Base-by-base conservation (phyloP, 2,888 invertebrate species). In the Polietes domitor region DNA sequence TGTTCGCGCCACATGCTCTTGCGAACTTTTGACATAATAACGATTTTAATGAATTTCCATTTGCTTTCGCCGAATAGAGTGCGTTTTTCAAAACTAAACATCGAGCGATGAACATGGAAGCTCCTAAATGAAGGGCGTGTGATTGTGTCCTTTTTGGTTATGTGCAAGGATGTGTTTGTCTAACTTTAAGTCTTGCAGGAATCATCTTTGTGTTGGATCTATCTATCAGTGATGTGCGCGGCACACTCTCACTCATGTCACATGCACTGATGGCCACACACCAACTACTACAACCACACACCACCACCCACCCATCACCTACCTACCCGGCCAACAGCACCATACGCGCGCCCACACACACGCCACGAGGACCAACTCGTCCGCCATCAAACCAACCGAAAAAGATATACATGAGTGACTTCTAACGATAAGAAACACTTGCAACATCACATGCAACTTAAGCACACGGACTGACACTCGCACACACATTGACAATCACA, bases 401-500 rank as follows among this genome's bases (percentile, higher is more conserved):
- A 80, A 65, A 80, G 80, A 72, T 80, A 80, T 77, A 80, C 80
- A 83, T 83, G 83, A 80, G 47, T 83, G 80, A 83, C 80, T 83
- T 78, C 28, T 37, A 80, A 65, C 74, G 83, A 83, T 83, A 83
- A 83, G 83, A 83, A 83, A 80, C 72, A 77, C 74, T 83, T 83
- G 80, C 77, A 71, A 28, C 37, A 58, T 58, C 37, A 26, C 21
- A 63, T n/a, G 58, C 28, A 61, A 81, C 75, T 55, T 77, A 80
- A 85, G 86, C 75, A 75, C 82, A 87, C 75, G 75, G 82, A 73
- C 75, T 79, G 26, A 15, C 43, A 17, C n/a, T 32, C 47, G 6
- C 26, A 68, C 24, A 47, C n/a, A 12, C 47, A 12, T 32, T 41
- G 41, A 10, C 41, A 2, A 41, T 2, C 41, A 10, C 12, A 19